Percentiles rank a stretch among this genome's conserved stretches.
phyloP scores from a whole-genome alignment of 1,140 invertebrate genomes.

The Galleria mellonella region DNA sequence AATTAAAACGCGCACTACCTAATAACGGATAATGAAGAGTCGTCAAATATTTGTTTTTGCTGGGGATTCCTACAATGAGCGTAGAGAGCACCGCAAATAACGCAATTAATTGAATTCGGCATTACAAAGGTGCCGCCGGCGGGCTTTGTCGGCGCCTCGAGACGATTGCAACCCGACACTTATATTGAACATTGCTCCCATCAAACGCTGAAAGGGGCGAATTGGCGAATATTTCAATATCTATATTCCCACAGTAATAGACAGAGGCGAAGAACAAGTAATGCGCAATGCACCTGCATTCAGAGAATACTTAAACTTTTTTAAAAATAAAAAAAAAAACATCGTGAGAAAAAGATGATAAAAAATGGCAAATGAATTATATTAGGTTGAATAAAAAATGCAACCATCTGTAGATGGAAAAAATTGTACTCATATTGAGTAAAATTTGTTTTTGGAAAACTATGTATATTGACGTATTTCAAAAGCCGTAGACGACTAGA shows the following conservation, averaged over 20 bases:
- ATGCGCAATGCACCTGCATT: too few species aligned
- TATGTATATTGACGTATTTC: too few species aligned
- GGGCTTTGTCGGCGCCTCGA: conserved; percentile 60
- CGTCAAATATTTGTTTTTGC: conserved; percentile 69
- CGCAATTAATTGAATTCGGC: conserved; percentile 72
- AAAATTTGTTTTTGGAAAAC: too few species aligned
- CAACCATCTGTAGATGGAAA: too few species aligned
- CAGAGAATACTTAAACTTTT: too few species aligned
- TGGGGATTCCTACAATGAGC: conserved; percentile 50
- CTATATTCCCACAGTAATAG: conserved; percentile 8
- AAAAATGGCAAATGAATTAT: too few species aligned
- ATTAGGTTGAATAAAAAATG: too few species aligned
- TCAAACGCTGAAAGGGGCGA: neutral
- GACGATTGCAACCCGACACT: conserved; percentile 44
- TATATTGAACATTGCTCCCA: conserved; percentile 26
- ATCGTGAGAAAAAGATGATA: too few species aligned
- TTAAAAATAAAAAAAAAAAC: too few species aligned
- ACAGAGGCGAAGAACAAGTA: neutral
- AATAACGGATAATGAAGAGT: conserved; percentile 63
- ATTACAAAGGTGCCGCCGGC: conserved; percentile 56
- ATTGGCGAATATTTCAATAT: conserved; percentile 29
- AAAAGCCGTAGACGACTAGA: too few species aligned
- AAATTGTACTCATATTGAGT: too few species aligned
- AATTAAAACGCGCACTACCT: conserved; percentile 43
- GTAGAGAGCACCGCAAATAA: conserved; percentile 52